Conservation (phyloP, 2,888 invertebrate genomes). For the Onthophagus sagittarius region DNA sequence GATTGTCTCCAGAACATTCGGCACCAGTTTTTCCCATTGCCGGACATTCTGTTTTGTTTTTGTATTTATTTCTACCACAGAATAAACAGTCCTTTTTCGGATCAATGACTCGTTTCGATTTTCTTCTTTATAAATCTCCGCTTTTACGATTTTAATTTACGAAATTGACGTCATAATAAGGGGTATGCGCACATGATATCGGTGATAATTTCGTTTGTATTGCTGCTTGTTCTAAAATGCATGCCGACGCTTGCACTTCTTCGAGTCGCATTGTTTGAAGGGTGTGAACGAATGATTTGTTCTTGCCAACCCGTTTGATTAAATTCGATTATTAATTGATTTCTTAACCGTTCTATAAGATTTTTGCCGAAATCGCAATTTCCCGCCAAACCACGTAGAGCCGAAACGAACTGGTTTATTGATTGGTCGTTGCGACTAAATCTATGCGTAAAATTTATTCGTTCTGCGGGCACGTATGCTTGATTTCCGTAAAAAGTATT, state of each 20-base stretch:
- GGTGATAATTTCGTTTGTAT: not conserved
- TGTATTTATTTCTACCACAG: too few relatives aligned
- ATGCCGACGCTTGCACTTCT: not conserved
- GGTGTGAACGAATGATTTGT: not conserved
- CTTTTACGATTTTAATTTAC: too few relatives aligned
- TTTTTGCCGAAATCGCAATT: not conserved
- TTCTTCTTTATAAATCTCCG: too few relatives aligned
- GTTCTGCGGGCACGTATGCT: not conserved
- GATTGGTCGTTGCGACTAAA: not conserved
- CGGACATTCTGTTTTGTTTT: too few relatives aligned
- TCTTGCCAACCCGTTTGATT: not conserved
- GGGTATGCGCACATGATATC: too few relatives aligned
- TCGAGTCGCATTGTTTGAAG: not conserved
- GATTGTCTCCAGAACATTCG: too few relatives aligned
- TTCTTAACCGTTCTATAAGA: not conserved
- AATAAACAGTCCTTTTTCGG: too few relatives aligned
- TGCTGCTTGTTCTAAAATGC: not conserved
- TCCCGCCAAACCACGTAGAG: not conserved
- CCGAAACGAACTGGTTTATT: not conserved
- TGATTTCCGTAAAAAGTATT: not conserved
- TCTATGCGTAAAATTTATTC: not conserved
- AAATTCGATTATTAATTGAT: not conserved
- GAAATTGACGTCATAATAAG: too few relatives aligned
- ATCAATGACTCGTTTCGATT: too few relatives aligned
- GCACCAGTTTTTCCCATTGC: too few relatives aligned